Evolutionary conservation across 35 echinoderm and acorn worm genomes (phyloP).

Genomic region (Heliocidaris tuberculata): DNA sequence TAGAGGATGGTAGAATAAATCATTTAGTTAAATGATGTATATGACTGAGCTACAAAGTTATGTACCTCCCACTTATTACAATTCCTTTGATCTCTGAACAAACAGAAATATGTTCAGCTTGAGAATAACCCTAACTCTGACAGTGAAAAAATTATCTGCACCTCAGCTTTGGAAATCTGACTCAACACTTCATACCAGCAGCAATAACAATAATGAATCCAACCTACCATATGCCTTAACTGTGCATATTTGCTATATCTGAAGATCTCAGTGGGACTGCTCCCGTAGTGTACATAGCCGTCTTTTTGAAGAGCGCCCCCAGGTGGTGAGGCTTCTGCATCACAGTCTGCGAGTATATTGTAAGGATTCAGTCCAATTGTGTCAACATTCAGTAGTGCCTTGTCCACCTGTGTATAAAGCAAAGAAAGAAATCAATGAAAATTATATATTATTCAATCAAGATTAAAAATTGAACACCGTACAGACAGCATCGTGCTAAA

Average conservation of each 20-base stretch:
- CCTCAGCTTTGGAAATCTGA: too few relatives aligned
- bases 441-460: not conserved
- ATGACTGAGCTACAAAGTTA: too few relatives aligned
- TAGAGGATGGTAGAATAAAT: too few relatives aligned
- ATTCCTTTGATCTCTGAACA: too few relatives aligned
- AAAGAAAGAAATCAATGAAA: conserved; percentile 8
- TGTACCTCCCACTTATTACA: too few relatives aligned
- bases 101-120: too few relatives aligned
- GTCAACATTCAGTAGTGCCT: conserved; percentile 41
- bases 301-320: conserved; percentile 42
- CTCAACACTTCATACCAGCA: too few relatives aligned
- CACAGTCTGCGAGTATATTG: conserved; percentile 78
- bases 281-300: conserved; percentile 52
- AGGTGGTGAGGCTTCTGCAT: conserved; percentile 47
- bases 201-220: not conserved
- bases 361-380: conserved; percentile 75
- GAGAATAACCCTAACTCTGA: too few relatives aligned
- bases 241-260: conserved; percentile 23
- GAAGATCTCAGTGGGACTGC: conserved; percentile 50
- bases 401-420: conserved; percentile 46
- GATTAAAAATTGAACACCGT: not conserved
- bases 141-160: too few relatives aligned
- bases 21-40: too few relatives aligned
- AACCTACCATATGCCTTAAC: conserved; percentile 41
- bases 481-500: not conserved